Conservation (phyloP, 2,797 vertebrate species). For the Enteromius radiatus region DNA sequence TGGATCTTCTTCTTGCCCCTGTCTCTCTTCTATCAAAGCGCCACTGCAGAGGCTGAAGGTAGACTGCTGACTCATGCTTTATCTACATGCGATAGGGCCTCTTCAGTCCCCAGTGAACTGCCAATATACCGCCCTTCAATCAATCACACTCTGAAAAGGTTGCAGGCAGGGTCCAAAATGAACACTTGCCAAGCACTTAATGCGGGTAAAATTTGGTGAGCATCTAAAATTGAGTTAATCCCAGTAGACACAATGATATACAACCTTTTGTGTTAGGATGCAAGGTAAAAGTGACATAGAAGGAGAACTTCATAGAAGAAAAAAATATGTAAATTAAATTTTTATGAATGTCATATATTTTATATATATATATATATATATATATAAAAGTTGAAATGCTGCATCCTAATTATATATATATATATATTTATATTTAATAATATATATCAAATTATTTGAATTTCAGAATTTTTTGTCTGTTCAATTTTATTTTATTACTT, state of each 20-base stretch:
- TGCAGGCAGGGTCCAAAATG: slow-evolving; percentile 9
- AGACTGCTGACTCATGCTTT: slow-evolving; percentile 41
- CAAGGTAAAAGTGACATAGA: not conserved
- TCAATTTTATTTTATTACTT: not conserved
- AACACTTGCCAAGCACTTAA: slow-evolving; percentile 1
- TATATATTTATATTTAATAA: not conserved
- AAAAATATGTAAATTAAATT: not conserved
- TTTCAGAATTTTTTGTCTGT: not conserved
- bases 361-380: not conserved
- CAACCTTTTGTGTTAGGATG: not conserved
- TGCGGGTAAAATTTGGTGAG: not conserved
- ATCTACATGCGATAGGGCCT: slow-evolving; percentile 12
- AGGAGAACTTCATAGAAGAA: not conserved
- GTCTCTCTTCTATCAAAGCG: slow-evolving; percentile 67
- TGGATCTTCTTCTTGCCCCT: slow-evolving; percentile 76
- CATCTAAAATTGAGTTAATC: not conserved
- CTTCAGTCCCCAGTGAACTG: not conserved
- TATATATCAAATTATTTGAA: not conserved
- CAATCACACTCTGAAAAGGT: not conserved
- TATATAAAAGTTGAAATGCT: not conserved
- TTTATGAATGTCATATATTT: not conserved
- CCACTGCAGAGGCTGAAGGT: slow-evolving; percentile 79
- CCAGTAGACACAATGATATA: not conserved
- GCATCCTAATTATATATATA: not conserved
- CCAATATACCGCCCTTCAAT: slow-evolving; percentile 6